Evolutionary conservation across 1,140 invertebrate species (phyloP), one percentile per base, ranked within the genome.

Genomic region (Drosophila biarmipes): DNA sequence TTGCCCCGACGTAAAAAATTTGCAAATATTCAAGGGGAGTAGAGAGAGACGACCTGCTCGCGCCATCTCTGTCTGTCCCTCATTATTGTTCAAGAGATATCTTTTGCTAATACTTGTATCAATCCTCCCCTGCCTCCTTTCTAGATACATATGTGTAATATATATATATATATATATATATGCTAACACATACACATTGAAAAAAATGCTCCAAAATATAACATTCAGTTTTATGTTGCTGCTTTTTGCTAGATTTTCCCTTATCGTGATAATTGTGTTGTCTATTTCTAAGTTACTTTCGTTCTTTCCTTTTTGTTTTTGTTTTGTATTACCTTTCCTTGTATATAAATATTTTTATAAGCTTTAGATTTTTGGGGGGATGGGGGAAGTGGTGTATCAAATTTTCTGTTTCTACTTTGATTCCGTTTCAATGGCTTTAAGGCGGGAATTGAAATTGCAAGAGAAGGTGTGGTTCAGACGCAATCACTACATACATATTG

Each of bases 121-220:
- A 68, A 68, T 68, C 66, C 35, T 40, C 14, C 21, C 15, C 17
- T 21, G 11, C 27, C 24, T 62, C 21, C 42, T 46, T 49, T 56
- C 51, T 34, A 37, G 35, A 53, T 37, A 49, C 56, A 52, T 55
- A 58, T 52, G 64, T 52, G 8, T 51, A 53, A 54, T 43, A n/a
- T n/a, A n/a, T n/a, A 56, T 64, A 52, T 56, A 63, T 53, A 61
- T 52, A 11, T 52, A 54, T 43, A 63, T 24, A 54, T 63, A 64
- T 61, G 51, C 58, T 67, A 48, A 67, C 53, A 55, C 73, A 78
- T 61, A 80, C 63, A 85, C 59, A 51, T 80, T 80, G 80, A 85
- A 85, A 86, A 80, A 86, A 80, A 85, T 80, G 81, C 81, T 85
- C 81, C 63, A 86, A 85, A 86, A 85, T 85, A 84, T 84, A 84